Base-by-base conservation (phyloP, 2,888 invertebrate species). In the Tipula vernalis region DNA sequence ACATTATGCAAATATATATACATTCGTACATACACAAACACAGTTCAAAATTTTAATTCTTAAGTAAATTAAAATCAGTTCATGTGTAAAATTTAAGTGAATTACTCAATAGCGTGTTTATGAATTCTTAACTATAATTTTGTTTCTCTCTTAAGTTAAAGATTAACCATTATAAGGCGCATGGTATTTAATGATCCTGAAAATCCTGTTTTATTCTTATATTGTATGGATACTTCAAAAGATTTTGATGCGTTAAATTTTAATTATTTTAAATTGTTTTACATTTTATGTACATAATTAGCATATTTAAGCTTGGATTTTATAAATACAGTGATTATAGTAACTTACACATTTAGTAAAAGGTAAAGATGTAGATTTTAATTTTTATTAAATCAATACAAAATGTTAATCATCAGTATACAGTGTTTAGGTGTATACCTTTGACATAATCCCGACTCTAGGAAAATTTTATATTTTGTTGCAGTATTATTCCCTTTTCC, bases 101-200 rank as follows among this genome's bases (percentile, higher is more conserved):
- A 71, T 71, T 71, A 71, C 71, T 28, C 71, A 71, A 71, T 71
- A 71, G 71, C 71, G 71, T 71, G 71, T 71, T 71, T 71, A 71
- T 71, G 71, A 71, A 71, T 71, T 71, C 71, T 71, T 71, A 71
- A 71, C 71, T 71, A 71, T 71, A 71, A 71, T 71, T 71, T 71
- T 71, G 28, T 28, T 18, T 71, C 28, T 28, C 28, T 71, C 71
- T 71, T 28, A 71, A 71, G 28, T 71, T 71, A 10, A 71, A 71
- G 71, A 71, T 71, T 71, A 71, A 71, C 8, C 71, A 71, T 71
- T 71, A 8, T 51, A 71, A 71, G 28, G 6, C 71, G 71, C 18
- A 71, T 71, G 71, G 18, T 71, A 71, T 71, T 71, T 71, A 71
- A 71, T 71, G 71, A 71, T 71, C 71, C 71, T 71, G 71, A 71